Evolutionary conservation across 1,140 invertebrate genomes (phyloP), one percentile per base, ranked within the genome.

Genomic region (Aleiodes sp.): DNA sequence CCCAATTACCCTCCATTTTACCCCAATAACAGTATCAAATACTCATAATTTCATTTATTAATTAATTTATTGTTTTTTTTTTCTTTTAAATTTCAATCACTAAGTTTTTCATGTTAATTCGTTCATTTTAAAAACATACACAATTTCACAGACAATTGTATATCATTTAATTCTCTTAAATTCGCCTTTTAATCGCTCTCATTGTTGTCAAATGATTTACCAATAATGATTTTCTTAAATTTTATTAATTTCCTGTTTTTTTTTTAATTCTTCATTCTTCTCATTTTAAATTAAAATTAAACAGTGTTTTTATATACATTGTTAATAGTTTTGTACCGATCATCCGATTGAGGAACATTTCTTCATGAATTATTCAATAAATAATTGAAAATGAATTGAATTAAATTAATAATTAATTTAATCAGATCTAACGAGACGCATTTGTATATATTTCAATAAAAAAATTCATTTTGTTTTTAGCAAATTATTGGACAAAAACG

Each of bases 291-390:
- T 43, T 43, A 21, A 62, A 24, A 37, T 62, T 37, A 35, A 35
- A 33, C 31, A 46, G 52, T 57, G 19, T 63, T 41, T 52, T 16
- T 63, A 63, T 63, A 41, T 63, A 63, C 61, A 63, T 63, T 39
- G 35, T 63, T 63, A 39, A 24, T 63, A 63, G 52, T 66, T n/a
- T 66, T 59, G 64, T 66, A 66, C 64, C 64, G 64, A 66, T 52
- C 64, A 66, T 66, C 29, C 35, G 39, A 35, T 68, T 68, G 35
- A 60, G 41, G 63, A 68, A 68, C 65, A 67, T 59, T 59, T 7
- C 21, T 41, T 41, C 31, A 66, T 66, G 24, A 37, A 41, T 63
- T 41, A 24, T 63, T 41, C n/a, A n/a, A 63, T 10, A 24, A 43
- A 63, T 66, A 31, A 66, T 33, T 28, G 24, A n/a, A 61, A 33